Evolutionary conservation across 92 coral and sea anemone species (phyloP).

Genomic region (Epizoanthus scotinus): DNA sequence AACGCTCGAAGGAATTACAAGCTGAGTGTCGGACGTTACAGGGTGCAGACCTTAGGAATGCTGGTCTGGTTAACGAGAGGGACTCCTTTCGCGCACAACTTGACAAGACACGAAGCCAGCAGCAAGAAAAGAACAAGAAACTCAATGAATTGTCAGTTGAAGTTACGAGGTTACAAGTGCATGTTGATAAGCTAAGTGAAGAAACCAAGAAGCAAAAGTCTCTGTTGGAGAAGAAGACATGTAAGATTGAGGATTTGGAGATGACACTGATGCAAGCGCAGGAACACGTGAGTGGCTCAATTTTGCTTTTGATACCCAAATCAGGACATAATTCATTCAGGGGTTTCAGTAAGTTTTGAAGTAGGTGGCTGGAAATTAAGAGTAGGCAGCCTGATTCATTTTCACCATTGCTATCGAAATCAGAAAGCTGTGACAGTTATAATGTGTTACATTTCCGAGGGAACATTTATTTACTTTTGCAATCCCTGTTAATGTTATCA

Average conservation of each 20-base stretch:
- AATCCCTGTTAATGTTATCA: too few relatives aligned
- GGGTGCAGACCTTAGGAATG: constrained; percentile 59
- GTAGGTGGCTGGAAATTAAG: too few relatives aligned
- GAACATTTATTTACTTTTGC: too few relatives aligned
- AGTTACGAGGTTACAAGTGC: constrained; percentile 55
- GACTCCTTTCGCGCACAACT: constrained; percentile 53
- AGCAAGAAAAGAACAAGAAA: constrained; percentile 51
- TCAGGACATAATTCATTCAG: too few relatives aligned
- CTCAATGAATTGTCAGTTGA: constrained; percentile 59
- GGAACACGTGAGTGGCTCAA: not conserved
- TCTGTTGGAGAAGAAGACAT: constrained; percentile 57
- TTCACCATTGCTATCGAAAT: too few relatives aligned
- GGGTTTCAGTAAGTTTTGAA: too few relatives aligned
- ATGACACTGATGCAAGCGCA: constrained; percentile 40
- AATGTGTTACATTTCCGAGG: too few relatives aligned
- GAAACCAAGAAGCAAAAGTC: constrained; percentile 58
- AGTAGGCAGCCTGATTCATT: too few relatives aligned
- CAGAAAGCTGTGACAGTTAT: too few relatives aligned
- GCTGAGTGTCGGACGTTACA: constrained; percentile 56
- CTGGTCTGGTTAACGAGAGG: constrained; percentile 50
- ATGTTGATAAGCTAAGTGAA: constrained; percentile 58
- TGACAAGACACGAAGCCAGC: constrained; percentile 39
- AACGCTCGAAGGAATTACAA: constrained; percentile 61
- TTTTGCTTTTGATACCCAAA: too few relatives aligned
- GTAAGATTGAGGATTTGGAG: constrained; percentile 60